phyloP scores from a whole-genome alignment of 2,888 invertebrate species.

The Zele albiditarsus region DNA sequence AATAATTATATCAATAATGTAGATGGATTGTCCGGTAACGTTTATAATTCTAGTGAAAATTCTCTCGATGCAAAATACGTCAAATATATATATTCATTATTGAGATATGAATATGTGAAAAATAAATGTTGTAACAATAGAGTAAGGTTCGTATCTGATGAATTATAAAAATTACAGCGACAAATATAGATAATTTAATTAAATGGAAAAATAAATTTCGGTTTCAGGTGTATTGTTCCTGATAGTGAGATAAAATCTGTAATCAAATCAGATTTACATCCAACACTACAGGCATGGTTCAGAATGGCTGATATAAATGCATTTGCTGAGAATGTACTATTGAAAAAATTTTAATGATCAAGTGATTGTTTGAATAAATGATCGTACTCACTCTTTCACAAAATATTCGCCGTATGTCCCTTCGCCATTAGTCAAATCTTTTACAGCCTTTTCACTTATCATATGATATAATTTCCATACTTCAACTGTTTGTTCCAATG shows the following conservation, averaged over 20 bases:
- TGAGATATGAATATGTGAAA: conserved; percentile 60
- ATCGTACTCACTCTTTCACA: conserved; percentile 63
- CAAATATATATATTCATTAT: conserved; percentile 61
- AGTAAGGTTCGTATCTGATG: conserved; percentile 57
- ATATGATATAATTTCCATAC: conserved; percentile 68
- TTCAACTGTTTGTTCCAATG: conserved; percentile 62
- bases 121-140: conserved; percentile 60
- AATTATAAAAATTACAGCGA: conserved; percentile 19
- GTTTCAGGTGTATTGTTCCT: conserved; percentile 62
- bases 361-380: conserved; percentile 21
- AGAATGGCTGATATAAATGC: conserved; percentile 58
- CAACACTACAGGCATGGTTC: conserved; percentile 65
- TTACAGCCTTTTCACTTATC: conserved; percentile 65
- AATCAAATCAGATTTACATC: conserved; percentile 56
- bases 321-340: conserved; percentile 59
- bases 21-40: conserved; percentile 65
- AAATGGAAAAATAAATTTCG: conserved; percentile 11
- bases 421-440: conserved; percentile 61
- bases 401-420: conserved; percentile 69
- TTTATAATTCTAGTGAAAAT: conserved; percentile 41
- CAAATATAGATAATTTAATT: not conserved
- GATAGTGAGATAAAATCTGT: conserved; percentile 57
- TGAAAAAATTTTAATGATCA: conserved; percentile 53
- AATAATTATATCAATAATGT: conserved; percentile 74
- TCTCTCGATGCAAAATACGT: conserved; percentile 61